These are phyloP conservation scores for Prionailurus viverrinus DNA, from an alignment of 2,113 vertebrate genomes.

Conservation along the genomic window DNA sequence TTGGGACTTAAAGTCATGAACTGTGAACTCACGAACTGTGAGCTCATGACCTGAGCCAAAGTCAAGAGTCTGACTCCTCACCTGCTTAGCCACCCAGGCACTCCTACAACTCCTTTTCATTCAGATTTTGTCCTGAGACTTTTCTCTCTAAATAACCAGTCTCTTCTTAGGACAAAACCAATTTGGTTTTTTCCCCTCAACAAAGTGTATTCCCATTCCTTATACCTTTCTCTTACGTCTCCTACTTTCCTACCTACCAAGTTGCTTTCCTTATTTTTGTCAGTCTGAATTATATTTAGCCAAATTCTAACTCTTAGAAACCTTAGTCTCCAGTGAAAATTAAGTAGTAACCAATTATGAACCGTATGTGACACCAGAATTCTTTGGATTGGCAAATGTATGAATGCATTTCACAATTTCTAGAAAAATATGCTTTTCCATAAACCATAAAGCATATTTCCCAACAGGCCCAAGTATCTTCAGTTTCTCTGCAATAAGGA, in stretches of 20 bases:
- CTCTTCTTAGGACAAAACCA: not conserved
- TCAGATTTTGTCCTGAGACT: not conserved
- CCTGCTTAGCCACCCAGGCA: too few relatives aligned
- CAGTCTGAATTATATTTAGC: not conserved
- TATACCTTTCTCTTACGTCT: not conserved
- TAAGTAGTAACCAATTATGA: not conserved
- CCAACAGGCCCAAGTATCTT: not conserved
- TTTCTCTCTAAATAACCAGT: not conserved
- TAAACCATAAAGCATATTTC: not conserved
- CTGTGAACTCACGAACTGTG: too few relatives aligned
- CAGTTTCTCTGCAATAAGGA: not conserved
- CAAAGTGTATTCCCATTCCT: not conserved
- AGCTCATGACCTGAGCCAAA: too few relatives aligned
- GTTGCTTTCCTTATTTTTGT: not conserved
- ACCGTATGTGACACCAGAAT: not conserved
- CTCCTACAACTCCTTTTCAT: not conserved
- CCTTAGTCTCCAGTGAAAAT: not conserved
- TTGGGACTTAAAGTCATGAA: too few relatives aligned
- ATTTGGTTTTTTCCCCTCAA: not conserved
- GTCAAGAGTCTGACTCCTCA: too few relatives aligned
- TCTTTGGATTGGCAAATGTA: not conserved
- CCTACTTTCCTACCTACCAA: not conserved
- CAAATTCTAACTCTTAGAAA: not conserved
- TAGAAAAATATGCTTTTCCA: not conserved
- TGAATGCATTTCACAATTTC: not conserved